Evolutionary conservation across 2,113 vertebrate species (phyloP).

Genomic region (Furnarius figulus): DNA sequence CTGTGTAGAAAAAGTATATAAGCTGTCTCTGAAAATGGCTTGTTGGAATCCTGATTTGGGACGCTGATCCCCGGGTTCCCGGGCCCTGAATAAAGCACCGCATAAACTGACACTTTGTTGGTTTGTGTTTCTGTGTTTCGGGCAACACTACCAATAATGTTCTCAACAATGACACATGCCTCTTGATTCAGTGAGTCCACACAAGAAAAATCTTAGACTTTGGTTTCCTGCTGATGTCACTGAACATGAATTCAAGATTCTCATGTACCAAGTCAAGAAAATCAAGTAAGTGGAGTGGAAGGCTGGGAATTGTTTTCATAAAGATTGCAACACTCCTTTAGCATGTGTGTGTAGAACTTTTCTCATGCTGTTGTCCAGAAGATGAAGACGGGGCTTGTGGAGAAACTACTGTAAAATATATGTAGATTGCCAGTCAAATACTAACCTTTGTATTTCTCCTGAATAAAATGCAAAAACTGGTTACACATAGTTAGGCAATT

Average conservation of each 20-base stretch:
- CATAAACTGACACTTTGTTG: too few species aligned
- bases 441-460: background rate
- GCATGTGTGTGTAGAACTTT: background rate
- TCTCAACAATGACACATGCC: background rate
- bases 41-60: too few species aligned
- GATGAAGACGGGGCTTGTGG: background rate
- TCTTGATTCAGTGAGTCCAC: background rate
- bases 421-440: background rate
- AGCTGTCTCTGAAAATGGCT: too few species aligned
- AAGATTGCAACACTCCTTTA: background rate
- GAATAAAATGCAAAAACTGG: background rate
- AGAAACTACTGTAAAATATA: background rate
- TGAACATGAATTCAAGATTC: slow-evolving; percentile 11
- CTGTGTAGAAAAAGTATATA: too few species aligned
- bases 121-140: too few species aligned
- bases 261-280: slow-evolving; percentile 22
- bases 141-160: background rate
- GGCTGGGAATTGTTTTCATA: background rate
- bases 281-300: slow-evolving; percentile 13
- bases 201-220: background rate
- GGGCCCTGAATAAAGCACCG: too few species aligned
- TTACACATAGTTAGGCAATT: background rate
- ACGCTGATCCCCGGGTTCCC: too few species aligned
- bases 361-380: background rate
- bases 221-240: slow-evolving; percentile 22